Evolutionary conservation across 2,797 vertebrate genomes (phyloP).

Genomic region (Syncerus caffer): DNA sequence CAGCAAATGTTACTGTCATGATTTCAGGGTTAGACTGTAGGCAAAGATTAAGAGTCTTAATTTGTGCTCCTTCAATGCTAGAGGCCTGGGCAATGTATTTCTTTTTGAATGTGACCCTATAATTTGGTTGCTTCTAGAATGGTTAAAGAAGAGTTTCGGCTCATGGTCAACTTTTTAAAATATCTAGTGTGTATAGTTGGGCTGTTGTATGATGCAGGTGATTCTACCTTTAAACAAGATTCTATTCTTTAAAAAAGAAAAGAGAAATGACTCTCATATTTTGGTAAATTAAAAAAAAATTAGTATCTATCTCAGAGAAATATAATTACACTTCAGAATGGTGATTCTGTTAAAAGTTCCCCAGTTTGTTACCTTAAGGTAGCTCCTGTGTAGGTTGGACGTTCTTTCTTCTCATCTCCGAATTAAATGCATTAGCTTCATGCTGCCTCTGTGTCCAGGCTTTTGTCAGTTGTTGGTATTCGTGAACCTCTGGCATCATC

Average conservation of each 20-base stretch:
- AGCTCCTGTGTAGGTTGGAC: background rate
- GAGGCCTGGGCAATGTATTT: background rate
- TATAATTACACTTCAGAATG: background rate
- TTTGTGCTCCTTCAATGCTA: background rate
- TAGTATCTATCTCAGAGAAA: background rate
- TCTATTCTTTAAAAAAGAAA: background rate
- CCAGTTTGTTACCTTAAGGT: background rate
- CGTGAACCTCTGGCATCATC: background rate
- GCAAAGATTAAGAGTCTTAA: background rate
- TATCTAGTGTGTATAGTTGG: background rate
- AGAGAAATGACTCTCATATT: background rate
- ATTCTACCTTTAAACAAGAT: background rate
- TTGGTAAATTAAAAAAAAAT: background rate
- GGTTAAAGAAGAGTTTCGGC: background rate
- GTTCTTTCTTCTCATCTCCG: background rate
- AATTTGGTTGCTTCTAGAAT: background rate
- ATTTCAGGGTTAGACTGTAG: background rate
- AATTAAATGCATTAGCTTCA: accelerated
- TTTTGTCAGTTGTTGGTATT: background rate
- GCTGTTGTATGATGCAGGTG: background rate
- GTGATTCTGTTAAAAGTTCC: background rate
- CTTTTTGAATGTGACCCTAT: background rate
- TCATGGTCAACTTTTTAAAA: background rate
- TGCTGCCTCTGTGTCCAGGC: no score
- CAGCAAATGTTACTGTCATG: background rate